A percentile compares a stretch with the other conserved stretches of the same genome.
Evolutionary conservation across 2,113 vertebrate species (phyloP).

Genomic region (Galbula dea): DNA sequence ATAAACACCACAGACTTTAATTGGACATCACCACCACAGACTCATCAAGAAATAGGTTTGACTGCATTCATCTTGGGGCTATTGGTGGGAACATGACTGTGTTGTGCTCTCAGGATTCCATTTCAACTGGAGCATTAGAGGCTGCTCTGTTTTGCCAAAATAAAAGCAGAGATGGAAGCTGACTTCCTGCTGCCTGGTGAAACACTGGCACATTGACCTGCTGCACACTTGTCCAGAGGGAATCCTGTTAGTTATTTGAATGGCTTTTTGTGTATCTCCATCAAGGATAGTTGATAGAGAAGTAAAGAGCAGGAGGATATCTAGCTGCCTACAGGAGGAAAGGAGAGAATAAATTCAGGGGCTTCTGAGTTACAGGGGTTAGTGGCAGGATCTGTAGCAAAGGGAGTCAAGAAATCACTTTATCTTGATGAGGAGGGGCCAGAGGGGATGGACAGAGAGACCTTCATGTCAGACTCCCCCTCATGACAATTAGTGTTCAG

Average conservation of each 20-base stretch:
- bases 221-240: accelerated
- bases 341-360: too few relatives aligned
- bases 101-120: neutral
- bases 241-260: neutral
- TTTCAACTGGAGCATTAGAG: neutral
- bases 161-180: neutral
- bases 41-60: neutral
- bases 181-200: neutral
- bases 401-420: neutral
- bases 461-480: accelerated
- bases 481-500: neutral
- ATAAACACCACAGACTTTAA: neutral
- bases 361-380: neutral
- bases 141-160: neutral
- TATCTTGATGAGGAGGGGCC: neutral
- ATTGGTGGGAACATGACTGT: neutral
- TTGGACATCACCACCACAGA: neutral
- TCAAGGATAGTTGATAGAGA: neutral
- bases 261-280: neutral
- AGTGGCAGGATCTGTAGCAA: neutral
- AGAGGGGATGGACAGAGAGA: neutral
- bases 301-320: neutral
- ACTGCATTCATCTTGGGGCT: neutral
- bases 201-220: accelerated
- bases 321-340: neutral